Base-by-base conservation (phyloP, 1,140 invertebrate genomes). In the Hycleus cichorii region DNA sequence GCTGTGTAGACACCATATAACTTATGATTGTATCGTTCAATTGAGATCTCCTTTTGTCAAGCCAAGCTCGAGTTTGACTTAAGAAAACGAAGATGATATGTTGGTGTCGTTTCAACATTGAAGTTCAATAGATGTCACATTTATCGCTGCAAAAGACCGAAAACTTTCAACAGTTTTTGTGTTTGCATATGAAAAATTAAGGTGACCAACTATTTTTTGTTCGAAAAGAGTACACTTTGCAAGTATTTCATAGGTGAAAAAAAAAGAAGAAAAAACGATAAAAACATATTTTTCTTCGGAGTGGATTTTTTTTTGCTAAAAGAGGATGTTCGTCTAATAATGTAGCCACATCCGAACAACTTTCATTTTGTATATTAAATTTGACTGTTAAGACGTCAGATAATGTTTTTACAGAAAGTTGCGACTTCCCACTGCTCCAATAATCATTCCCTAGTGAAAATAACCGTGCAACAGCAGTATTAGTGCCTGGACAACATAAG, bases 401-500 rank as follows among this genome's bases (percentile, higher is more conserved):
- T 52, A 52, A 52, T 52, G 39, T 40, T 52, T 52, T 52, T 52
- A 52, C 49, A 52, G 49, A 52, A 52, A 52, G 49, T 42, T 52
- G 49, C 39, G 46, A 47, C 46, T 47, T 47, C 46, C 27, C 25
- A 47, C 4, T 47, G 24, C 46, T 47, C 46, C 46, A 52, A 52
- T 52, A 52, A 52, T 52, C 49, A 52, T 52, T 52, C 49, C 40
- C 40, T 51, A 51, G 4, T 51, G 49, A 55, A 47, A 55, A 55
- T 55, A 55, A 2, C 49, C 49, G 43, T 51, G 2, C 49, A 51
- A 40, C 39, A 11, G 11, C 18, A 32, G 32, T 40, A 44, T 50
- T 49, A 43, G 47, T 57, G 47, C 48, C 55, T 39, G 45, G 49
- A 51, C 49, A 52, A 58, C 57, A 58, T 52, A 58, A 52, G 49